Conservation (phyloP, 2,113 vertebrate genomes). For the Myiozetetes cayanensis region DNA sequence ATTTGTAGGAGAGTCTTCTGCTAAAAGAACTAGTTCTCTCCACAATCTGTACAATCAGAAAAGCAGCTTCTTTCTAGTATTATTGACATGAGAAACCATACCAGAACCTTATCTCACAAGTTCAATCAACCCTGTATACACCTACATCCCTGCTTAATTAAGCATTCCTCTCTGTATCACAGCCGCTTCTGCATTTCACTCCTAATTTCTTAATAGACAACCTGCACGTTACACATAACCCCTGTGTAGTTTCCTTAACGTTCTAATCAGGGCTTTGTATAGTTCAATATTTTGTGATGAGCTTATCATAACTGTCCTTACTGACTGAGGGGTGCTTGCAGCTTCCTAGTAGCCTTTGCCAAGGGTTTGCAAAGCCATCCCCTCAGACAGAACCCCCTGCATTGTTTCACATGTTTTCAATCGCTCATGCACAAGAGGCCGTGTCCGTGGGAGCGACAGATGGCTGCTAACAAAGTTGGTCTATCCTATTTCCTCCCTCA, state of each 20-base stretch:
- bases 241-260: neutral
- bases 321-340: neutral
- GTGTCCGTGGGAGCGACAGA: slow-evolving; percentile 27
- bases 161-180: neutral
- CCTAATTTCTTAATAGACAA: neutral
- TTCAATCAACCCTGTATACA: neutral
- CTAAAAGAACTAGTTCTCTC: slow-evolving; percentile 27
- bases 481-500: neutral
- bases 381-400: neutral
- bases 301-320: neutral
- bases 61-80: slow-evolving; percentile 36
- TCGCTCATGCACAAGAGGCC: neutral
- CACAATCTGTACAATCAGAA: neutral
- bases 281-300: neutral
- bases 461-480: neutral
- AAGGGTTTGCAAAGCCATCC: neutral
- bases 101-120: neutral
- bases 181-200: neutral
- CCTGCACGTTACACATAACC: rapidly evolving
- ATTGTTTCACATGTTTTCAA: neutral
- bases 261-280: neutral
- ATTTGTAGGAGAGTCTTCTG: slow-evolving; percentile 8
- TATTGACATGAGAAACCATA: neutral
- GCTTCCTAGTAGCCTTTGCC: neutral
- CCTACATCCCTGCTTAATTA: neutral